Evolutionary conservation across 2,113 vertebrate genomes (phyloP), one percentile per base, ranked within the genome.

Genomic region (Dicrurus megarhynchus): DNA sequence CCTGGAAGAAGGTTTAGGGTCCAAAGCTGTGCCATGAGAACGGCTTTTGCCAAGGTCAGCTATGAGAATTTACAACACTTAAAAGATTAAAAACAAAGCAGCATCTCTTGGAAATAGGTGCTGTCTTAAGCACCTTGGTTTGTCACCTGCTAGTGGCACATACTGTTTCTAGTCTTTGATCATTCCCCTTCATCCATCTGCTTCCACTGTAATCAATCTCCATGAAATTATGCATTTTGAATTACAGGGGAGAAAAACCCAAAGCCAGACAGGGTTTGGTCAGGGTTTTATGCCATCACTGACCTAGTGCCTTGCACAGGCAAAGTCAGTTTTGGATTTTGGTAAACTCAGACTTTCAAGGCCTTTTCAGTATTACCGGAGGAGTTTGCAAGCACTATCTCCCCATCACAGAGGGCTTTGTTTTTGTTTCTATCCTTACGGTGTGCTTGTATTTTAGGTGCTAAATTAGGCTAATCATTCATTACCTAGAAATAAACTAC

Each of bases 171-270:
- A 24, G 33, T 64, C 59, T 90, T 44, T 46, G 22, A 46, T 55
- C n/a, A 19, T 76, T 92, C 16, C 39, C 14, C 26, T 85, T 63
- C 53, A 56, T 60, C 52, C 32, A 12, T 49, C 41, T 60, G 26
- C 28, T 63, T 63, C 35, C 21, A 60, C 56, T 23, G 16, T 47
- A 47, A 64, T 56, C 41, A n/a, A 39, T 44, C 46, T 67, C 39
- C 56, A 55, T 82, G 42, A 79, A 71, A 50, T 22, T 6, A 46
- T 4, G 4, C 7, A 28, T 83, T 88, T 82, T 85, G 20, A 68
- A 33, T 46, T 50, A 3, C 1, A 2, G 16, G 10, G 10, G 2
- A 0, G 2, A 0, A 16, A 32, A 27, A 22, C 16, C 23, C 53
- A 7, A 86, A 84, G 19, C 24, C 21, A 49, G 47, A 37, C 8